Evolutionary conservation across 1,140 invertebrate genomes (phyloP).

Genomic region (Lepidurus arcticus): DNA sequence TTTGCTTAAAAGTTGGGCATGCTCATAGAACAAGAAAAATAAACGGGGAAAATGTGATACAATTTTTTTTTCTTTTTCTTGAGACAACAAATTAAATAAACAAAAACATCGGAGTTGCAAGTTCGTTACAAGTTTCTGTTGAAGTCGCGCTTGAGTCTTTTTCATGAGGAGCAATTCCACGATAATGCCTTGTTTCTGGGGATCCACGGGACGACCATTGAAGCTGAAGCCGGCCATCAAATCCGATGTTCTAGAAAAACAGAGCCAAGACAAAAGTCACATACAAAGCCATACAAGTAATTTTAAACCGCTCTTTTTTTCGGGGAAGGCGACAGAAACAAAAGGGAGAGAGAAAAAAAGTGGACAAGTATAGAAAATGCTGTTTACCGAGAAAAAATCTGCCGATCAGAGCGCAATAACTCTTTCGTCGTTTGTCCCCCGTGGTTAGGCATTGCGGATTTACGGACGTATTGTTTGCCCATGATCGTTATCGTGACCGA

Average conservation of each 20-base stretch:
- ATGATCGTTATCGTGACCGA: slow-evolving; percentile 50
- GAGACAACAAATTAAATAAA: background rate
- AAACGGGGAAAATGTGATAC: background rate
- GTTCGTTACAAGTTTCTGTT: slow-evolving; percentile 44
- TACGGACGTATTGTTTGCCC: slow-evolving; percentile 49
- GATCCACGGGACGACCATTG: slow-evolving; percentile 43
- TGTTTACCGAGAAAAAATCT: slow-evolving; percentile 41
- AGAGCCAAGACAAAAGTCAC: background rate
- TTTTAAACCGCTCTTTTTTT: background rate
- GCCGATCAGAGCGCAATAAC: slow-evolving; percentile 43
- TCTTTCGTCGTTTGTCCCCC: slow-evolving; percentile 43
- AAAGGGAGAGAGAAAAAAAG: background rate
- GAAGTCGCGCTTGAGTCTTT: slow-evolving; percentile 45
- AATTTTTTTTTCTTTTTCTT: background rate
- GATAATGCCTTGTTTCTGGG: slow-evolving; percentile 47
- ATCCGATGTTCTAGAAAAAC: slow-evolving; percentile 38
- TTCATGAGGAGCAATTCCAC: slow-evolving; percentile 47
- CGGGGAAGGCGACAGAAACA: background rate
- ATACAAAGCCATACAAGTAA: slow-evolving; percentile 11
- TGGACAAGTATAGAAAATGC: background rate
- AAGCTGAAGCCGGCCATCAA: slow-evolving; percentile 43
- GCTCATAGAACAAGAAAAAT: background rate
- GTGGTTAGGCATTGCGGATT: slow-evolving; percentile 40
- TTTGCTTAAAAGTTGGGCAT: background rate
- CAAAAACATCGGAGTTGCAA: background rate